A percentile compares a stretch with the other conserved stretches of the same genome.
These are phyloP conservation scores for Mythimna albipuncta DNA, from an alignment of 2,888 invertebrate species.

Conservation along the genomic window DNA sequence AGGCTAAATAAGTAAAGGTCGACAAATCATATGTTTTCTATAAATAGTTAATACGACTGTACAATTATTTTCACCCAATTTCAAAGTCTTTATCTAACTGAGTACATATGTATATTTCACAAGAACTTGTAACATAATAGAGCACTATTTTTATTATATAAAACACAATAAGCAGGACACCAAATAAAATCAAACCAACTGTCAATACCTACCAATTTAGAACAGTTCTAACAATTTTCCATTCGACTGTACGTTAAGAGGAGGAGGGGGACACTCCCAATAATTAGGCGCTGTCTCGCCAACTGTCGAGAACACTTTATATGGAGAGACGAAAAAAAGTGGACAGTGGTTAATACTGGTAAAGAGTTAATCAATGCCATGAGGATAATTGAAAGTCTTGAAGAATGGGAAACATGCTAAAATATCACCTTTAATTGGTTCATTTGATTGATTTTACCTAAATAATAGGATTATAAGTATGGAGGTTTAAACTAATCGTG, in stretches of 20 bases:
- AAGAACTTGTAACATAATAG: not conserved
- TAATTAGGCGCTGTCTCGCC: constrained; percentile 31
- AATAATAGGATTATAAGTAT: not conserved
- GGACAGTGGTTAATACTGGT: not conserved
- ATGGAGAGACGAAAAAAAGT: not conserved
- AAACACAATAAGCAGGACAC: not conserved
- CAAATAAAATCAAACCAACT: not conserved
- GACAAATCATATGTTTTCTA: not conserved
- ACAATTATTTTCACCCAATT: not conserved
- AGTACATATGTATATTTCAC: too few species aligned
- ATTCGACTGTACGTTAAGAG: constrained; percentile 18
- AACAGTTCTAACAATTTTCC: constrained; percentile 29
- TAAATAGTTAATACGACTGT: not conserved
- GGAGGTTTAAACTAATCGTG: not conserved
- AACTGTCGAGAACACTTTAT: not conserved
- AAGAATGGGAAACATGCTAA: not conserved
- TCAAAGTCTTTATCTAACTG: too few species aligned
- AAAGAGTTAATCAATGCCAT: not conserved
- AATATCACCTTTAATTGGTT: not conserved
- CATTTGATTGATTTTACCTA: not conserved
- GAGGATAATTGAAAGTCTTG: not conserved
- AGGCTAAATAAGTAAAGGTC: not conserved
- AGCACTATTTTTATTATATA: not conserved
- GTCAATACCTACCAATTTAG: constrained; percentile 1
- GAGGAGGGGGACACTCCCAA: constrained; percentile 25